Conservation (phyloP, 2,797 vertebrate species). For the Psittacula derbiana region DNA sequence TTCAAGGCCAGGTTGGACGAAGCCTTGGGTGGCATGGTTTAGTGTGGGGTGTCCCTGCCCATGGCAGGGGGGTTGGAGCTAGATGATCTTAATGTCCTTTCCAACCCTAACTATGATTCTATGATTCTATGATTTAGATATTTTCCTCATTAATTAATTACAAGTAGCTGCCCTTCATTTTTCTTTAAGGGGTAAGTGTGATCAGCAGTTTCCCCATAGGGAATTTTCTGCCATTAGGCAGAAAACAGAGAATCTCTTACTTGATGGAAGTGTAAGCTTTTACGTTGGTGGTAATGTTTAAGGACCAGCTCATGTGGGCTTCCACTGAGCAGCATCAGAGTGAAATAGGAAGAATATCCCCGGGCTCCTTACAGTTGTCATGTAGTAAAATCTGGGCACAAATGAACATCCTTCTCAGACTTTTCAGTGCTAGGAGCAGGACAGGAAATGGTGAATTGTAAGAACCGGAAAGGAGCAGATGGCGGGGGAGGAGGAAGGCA, state of each 20-base stretch:
- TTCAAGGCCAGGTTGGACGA: too few species aligned
- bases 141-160: not conserved
- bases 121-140: not conserved
- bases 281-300: not conserved
- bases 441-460: not conserved
- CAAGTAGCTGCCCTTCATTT: not conserved
- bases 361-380: not conserved
- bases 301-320: not conserved
- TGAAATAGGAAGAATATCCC: not conserved
- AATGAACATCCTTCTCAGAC: not conserved
- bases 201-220: not conserved
- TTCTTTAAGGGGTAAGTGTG: not conserved
- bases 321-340: not conserved
- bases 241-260: not conserved
- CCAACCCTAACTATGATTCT: too few species aligned
- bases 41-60: too few species aligned
- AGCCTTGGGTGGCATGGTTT: too few species aligned
- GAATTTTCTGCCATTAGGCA: not conserved
- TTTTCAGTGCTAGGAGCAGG: fast-evolving
- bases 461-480: not conserved
- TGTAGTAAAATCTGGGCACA: not conserved
- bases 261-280: not conserved
- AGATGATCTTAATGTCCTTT: too few species aligned
- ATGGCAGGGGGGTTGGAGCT: too few species aligned
- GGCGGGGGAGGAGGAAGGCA: not conserved